phyloP scores from a whole-genome alignment of 1,140 invertebrate species.

The Paralvinella palmiformis region DNA sequence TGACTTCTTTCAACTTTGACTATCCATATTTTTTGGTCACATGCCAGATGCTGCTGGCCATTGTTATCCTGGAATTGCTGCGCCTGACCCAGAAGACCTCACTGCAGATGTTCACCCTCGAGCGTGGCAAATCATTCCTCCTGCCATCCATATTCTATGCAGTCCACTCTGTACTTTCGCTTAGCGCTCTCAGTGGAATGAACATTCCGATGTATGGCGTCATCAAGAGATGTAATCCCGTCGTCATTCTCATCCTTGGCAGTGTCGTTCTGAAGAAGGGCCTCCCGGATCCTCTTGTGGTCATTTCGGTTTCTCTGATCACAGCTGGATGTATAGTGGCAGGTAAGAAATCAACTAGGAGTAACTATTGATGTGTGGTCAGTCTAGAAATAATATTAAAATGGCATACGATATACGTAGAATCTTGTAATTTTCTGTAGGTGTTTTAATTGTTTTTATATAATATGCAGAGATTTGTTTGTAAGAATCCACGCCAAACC shows the following conservation, averaged over 20 bases:
- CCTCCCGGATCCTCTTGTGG: constrained; percentile 40
- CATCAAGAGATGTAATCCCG: constrained; percentile 53
- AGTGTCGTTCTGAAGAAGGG: constrained; percentile 47
- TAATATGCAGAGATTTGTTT: not conserved
- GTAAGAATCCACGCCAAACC: not conserved
- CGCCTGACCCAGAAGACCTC: constrained; percentile 24
- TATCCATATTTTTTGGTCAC: constrained; percentile 52
- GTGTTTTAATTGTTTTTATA: not conserved
- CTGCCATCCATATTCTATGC: constrained; percentile 52
- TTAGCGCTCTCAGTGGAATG: constrained; percentile 53
- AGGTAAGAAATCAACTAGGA: constrained; percentile 46
- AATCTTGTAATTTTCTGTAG: not conserved
- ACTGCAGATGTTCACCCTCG: constrained; percentile 43
- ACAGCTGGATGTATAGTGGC: constrained; percentile 53
- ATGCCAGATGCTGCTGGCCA: constrained; percentile 49
- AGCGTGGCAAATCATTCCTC: constrained; percentile 43
- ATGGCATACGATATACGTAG: not conserved
- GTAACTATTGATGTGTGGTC: not conserved
- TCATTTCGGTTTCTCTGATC: constrained; percentile 45
- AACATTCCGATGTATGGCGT: constrained; percentile 57
- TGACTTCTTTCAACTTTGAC: constrained; percentile 49
- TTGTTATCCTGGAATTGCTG: constrained; percentile 39
- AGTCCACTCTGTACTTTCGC: constrained; percentile 49
- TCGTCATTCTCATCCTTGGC: constrained; percentile 51
- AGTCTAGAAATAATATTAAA: not conserved